Evolutionary conservation across 2,888 invertebrate genomes (phyloP), one percentile per base, ranked within the genome.

Genomic region (Phyllotreta striolata): DNA sequence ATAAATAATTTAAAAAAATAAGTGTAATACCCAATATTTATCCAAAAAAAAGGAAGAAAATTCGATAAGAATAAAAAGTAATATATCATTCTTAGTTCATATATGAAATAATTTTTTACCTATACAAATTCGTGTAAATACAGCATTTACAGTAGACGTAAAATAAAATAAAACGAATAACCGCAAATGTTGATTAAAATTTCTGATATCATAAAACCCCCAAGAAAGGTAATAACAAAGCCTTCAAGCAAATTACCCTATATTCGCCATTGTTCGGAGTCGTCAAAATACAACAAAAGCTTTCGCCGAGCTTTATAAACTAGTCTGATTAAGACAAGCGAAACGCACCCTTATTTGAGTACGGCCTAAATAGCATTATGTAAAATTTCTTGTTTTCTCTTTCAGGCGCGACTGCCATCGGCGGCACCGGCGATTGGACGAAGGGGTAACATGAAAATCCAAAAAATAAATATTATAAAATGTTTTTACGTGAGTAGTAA

Each of bases 241-340:
- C 67, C 70, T 66, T 60, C 68, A 66, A 70, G 73, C 72, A 77
- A 79, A 79, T 79, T 79, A 78, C 78, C 76, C 77, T 73, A 77
- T 77, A 78, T 78, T 77, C 70, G 66, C 69, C 66, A 78, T 79
- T 79, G 79, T 79, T 74, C 75, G 73, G 76, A 79, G 77, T 78
- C 79, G 79, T 79, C 78, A 77, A 79, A 78, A 79, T 73, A 76
- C 74, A 77, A 80, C 79, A 80, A 80, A 79, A 76, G 78, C 74
- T 76, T 78, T 79, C 76, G 70, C 72, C 73, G 72, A 68, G 74
- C 77, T 77, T 76, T 75, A 77, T 79, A 80, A 80, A 79, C 76
- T 79, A 79, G 79, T 80, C 79, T 80, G 80, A 80, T 80, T 80
- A 80, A 78, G 78, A 72, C 77, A 78, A 77, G 79, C 79, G 77